Evolutionary conservation across 2,888 invertebrate genomes (phyloP), one percentile per base, ranked within the genome.

Genomic region (Pristionchus japonicus): DNA sequence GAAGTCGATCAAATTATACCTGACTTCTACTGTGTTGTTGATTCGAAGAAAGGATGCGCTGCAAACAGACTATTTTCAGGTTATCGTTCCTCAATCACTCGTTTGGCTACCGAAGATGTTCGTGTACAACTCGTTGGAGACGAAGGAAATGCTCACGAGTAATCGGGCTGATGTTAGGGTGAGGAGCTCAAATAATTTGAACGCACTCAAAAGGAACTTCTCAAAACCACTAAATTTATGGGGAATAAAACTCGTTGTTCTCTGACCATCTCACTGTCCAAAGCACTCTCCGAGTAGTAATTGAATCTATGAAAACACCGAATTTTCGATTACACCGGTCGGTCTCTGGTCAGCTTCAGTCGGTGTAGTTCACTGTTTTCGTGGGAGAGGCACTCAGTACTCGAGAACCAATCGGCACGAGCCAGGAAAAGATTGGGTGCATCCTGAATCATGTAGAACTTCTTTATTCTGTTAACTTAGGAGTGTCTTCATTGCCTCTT

Each of bases 81-180:
- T 92, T 17, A 92, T 93, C 86, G 91, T 93, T 23, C 93, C 93
- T 7, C 92, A 92, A 86, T 90, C 87, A 20, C 88, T 92, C 88
- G 91, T 93, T 37, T 93, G 93, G 93, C 89, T 93, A 4, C 93
- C 93, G 3, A 93, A 93, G 89, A 84, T 93, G 77, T 93, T 93
- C 86, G 92, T 93, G 43, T 93, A 93, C 88, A 93, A 93, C 88
- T 91, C 91, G 67, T 83, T 93, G 88, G 93, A 93, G 86, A 92
- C 93, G 49, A 93, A 93, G 37, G 92, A 93, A 52, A 93, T 93
- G 93, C 86, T 93, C 70, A 91, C 91, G 1, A 89, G 90, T 15
- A 92, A 92, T 88, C 87, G 92, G 64, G 92, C 92, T 17, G 93
- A 93, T 88, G 91, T 92, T 15, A 86, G 93, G 34, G 90, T 91